Evolutionary conservation across 2,888 invertebrate species (phyloP).

Genomic region (Xylophagus ater): DNA sequence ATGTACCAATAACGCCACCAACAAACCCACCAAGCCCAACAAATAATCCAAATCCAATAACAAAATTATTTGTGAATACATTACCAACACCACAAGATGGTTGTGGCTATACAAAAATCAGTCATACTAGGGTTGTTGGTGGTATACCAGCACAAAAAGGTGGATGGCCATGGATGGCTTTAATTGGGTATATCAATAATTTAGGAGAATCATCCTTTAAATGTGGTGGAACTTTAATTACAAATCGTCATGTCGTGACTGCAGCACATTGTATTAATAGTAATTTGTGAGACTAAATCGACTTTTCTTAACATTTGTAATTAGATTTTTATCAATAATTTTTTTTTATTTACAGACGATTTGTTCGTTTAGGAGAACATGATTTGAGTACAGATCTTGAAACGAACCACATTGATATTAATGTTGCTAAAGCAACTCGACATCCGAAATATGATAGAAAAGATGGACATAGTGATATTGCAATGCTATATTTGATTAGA

Average conservation of each 20-base stretch:
- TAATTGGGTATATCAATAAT: constrained; percentile 53
- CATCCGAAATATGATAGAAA: constrained; percentile 27
- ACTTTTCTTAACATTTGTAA: too few relatives aligned
- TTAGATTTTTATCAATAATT: background rate
- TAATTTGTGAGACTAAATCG: constrained; percentile 17
- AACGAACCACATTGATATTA: constrained; percentile 44
- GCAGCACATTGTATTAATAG: constrained; percentile 18
- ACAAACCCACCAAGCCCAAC: background rate
- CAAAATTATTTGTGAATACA: background rate
- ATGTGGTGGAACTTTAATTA: constrained; percentile 43
- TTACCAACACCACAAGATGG: constrained; percentile 36
- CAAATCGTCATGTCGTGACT: constrained; percentile 52
- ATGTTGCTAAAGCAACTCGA: constrained; percentile 34
- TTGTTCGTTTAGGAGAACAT: constrained; percentile 62
- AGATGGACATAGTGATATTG: constrained; percentile 64
- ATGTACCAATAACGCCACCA: background rate
- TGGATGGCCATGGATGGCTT: constrained; percentile 71
- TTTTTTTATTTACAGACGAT: constrained; percentile 38
- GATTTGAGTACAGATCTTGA: constrained; percentile 49
- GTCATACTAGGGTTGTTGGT: constrained; percentile 47
- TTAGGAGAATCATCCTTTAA: constrained; percentile 32
- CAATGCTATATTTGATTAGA: constrained; percentile 51
- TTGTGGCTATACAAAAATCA: constrained; percentile 43
- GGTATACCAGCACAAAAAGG: constrained; percentile 56
- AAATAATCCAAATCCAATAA: background rate